phyloP scores from a whole-genome alignment of 2,113 vertebrate species.

The Alectura lathami region DNA sequence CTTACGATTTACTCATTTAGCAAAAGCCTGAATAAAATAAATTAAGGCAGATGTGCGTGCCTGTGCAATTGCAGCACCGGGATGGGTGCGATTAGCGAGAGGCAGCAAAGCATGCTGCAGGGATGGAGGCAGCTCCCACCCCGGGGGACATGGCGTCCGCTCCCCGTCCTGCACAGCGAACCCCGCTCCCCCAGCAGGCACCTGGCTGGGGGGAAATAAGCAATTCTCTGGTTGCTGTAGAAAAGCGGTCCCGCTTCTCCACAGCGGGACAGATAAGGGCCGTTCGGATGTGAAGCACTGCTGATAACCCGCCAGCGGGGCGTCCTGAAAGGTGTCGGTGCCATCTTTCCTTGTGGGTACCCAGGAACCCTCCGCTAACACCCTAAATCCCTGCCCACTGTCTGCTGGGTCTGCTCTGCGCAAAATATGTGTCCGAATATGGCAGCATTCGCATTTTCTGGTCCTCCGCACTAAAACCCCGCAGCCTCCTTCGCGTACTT shows the following conservation, averaged over 20 bases:
- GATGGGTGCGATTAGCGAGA: fast-evolving
- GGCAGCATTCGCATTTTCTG: neutral
- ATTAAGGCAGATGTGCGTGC: neutral
- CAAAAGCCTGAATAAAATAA: neutral
- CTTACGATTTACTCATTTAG: neutral
- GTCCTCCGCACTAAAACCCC: neutral
- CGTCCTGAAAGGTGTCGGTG: fast-evolving
- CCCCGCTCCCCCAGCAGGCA: fast-evolving
- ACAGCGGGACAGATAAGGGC: neutral
- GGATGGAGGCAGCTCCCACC: neutral
- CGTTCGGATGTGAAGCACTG: neutral
- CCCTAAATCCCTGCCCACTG: neutral
- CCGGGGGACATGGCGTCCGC: neutral
- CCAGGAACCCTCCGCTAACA: neutral
- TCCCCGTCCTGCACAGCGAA: neutral
- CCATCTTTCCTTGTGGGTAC: fast-evolving
- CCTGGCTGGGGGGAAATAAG: neutral
- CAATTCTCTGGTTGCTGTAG: neutral
- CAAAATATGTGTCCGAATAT: fast-evolving
- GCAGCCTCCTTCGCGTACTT: fast-evolving
- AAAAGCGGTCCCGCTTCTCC: neutral
- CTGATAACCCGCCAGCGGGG: neutral
- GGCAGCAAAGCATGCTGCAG: neutral
- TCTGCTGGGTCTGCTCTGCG: fast-evolving
- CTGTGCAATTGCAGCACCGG: neutral